Evolutionary conservation across 2,888 invertebrate species (phyloP).

Genomic region (Theodoxus fluviatilis): DNA sequence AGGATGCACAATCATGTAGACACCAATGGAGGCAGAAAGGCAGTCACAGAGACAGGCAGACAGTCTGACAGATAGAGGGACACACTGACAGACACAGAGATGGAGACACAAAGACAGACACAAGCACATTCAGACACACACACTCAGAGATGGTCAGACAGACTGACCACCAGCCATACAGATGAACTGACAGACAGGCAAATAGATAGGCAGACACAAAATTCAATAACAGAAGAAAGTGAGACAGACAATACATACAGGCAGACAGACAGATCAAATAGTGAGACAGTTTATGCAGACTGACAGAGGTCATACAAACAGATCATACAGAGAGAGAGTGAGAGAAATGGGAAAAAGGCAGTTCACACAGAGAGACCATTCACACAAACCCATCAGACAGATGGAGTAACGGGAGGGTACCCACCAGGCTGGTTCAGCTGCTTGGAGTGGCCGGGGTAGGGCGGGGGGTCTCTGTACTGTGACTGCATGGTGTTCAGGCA

Average conservation of each 20-base stretch:
- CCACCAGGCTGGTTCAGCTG: slow-evolving; percentile 43
- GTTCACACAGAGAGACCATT: background rate
- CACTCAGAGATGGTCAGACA: too few relatives aligned
- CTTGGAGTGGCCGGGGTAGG: slow-evolving; percentile 56
- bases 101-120: background rate
- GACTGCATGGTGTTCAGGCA: too few relatives aligned
- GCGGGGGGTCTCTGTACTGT: slow-evolving; percentile 57
- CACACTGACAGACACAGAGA: background rate
- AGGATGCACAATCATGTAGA: background rate
- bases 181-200: background rate
- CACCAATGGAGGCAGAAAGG: background rate
- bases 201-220: background rate
- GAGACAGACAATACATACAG: too few relatives aligned
- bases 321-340: background rate
- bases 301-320: background rate
- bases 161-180: too few relatives aligned
- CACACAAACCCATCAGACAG: background rate
- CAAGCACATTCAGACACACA: too few relatives aligned
- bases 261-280: too few relatives aligned
- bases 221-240: background rate
- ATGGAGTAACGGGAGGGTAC: background rate
- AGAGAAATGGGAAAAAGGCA: background rate
- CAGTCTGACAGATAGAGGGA: too few relatives aligned
- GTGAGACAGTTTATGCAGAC: background rate
- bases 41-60: too few relatives aligned